Conservation (phyloP, 92 coral and sea anemone species). For the Bergia sp. region DNA sequence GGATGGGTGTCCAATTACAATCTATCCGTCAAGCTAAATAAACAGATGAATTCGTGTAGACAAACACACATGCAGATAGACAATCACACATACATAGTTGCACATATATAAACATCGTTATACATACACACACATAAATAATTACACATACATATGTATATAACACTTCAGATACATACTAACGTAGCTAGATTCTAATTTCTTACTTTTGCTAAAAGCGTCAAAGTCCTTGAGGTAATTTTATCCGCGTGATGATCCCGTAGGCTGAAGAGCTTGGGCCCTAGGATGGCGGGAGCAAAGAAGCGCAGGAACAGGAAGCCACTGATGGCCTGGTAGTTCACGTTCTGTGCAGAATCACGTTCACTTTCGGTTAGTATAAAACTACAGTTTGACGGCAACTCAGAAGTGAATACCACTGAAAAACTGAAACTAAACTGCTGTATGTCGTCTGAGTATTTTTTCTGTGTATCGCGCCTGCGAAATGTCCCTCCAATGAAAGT, state of each 20-base stretch:
- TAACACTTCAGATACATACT: too few species aligned
- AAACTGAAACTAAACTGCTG: too few species aligned
- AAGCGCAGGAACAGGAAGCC: conserved; percentile 93
- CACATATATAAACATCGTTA: not conserved
- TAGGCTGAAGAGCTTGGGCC: conserved; percentile 92
- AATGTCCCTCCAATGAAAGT: too few species aligned
- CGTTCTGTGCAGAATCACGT: conserved; percentile 58
- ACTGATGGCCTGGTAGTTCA: conserved; percentile 88
- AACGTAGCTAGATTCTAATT: not conserved
- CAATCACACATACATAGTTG: not conserved
- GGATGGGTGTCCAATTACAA: too few species aligned
- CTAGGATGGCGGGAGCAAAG: conserved; percentile 93
- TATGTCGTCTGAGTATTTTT: too few species aligned
- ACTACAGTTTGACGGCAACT: not conserved
- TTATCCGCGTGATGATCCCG: conserved; percentile 91
- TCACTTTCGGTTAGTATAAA: not conserved
- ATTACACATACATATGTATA: not conserved
- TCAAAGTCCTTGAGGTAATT: conserved; percentile 84
- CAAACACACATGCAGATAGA: not conserved
- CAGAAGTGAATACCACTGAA: too few species aligned
- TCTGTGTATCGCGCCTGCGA: too few species aligned
- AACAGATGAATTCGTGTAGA: not conserved
- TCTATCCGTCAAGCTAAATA: too few species aligned
- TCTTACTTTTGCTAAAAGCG: conserved; percentile 86
- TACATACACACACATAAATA: not conserved